Conservation (phyloP, 2,797 vertebrate genomes). For the Harpagifer antarcticus region DNA sequence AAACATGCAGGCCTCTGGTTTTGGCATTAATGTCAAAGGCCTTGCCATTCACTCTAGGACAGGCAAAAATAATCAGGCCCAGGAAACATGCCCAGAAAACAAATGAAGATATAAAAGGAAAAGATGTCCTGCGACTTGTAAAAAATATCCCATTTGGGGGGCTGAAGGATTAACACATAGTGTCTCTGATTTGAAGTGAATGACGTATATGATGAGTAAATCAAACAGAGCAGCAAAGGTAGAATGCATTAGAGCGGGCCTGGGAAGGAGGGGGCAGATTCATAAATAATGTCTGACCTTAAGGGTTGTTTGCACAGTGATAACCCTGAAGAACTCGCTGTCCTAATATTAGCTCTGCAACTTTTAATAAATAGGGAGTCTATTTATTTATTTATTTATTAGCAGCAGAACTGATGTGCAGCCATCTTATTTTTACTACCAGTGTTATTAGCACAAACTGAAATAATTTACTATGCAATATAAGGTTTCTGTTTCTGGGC, state of each 20-base stretch:
- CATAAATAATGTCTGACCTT: slow-evolving; percentile 65
- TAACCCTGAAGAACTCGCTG: slow-evolving; percentile 49
- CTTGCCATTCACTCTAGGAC: slow-evolving; percentile 78
- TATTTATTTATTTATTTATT: slow-evolving; percentile 54
- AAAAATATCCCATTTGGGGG: slow-evolving; percentile 34
- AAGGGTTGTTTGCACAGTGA: slow-evolving; percentile 59
- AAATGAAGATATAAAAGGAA: slow-evolving; percentile 32
- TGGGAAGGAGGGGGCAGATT: slow-evolving; percentile 42
- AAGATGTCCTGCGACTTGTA: slow-evolving; percentile 25
- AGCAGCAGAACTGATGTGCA: slow-evolving; percentile 27
- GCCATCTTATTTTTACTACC: slow-evolving; percentile 30
- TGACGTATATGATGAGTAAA: slow-evolving; percentile 41
- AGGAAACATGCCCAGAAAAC: slow-evolving; percentile 79
- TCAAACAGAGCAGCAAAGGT: slow-evolving; percentile 47
- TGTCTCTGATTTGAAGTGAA: slow-evolving; percentile 51
- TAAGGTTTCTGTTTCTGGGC: slow-evolving; percentile 29
- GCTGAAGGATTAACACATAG: slow-evolving; percentile 34
- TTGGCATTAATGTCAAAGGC: slow-evolving; percentile 80
- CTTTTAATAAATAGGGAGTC: slow-evolving; percentile 43
- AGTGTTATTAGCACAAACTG: slow-evolving; percentile 20
- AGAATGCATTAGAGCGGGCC: slow-evolving; percentile 35
- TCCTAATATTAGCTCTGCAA: slow-evolving; percentile 53
- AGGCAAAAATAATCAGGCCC: slow-evolving; percentile 71
- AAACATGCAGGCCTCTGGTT: slow-evolving; percentile 81
- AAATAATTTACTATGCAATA: slow-evolving; percentile 45